A percentile compares a stretch with the other conserved stretches of the same genome.
Evolutionary conservation across 2,888 invertebrate genomes (phyloP).

Genomic region (Acrocyrtus sp.): DNA sequence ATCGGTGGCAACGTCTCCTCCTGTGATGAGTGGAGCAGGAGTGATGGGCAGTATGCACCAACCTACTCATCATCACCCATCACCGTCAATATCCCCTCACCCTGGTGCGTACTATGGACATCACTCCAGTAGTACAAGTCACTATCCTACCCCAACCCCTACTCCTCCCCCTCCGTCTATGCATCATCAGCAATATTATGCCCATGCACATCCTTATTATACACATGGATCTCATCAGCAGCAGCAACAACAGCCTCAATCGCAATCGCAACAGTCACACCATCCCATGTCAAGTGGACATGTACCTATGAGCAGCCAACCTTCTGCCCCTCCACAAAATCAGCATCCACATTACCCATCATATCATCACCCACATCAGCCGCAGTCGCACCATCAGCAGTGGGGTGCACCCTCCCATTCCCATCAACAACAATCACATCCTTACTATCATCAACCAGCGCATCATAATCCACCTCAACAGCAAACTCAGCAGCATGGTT

Average conservation of each 20-base stretch:
- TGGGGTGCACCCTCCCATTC: conserved; percentile 20
- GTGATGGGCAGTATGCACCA: conserved; percentile 24
- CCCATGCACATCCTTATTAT: conserved; percentile 21
- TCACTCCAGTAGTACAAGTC: conserved; percentile 23
- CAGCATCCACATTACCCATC: conserved; percentile 29
- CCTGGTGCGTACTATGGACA: conserved; percentile 27
- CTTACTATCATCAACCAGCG: conserved; percentile 41
- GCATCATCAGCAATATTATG: conserved; percentile 41
- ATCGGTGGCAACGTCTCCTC: conserved; percentile 38
- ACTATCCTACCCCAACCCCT: conserved; percentile 37
- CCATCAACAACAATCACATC: conserved; percentile 45
- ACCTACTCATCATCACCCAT: conserved; percentile 22
- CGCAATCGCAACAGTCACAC: conserved; percentile 25
- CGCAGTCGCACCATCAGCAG: conserved; percentile 36
- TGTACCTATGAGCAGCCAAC: conserved; percentile 17
- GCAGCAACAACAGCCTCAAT: conserved; percentile 26
- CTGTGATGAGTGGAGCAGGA: conserved; percentile 25
- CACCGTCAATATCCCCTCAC: conserved; percentile 45
- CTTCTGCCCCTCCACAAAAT: conserved; percentile 1
- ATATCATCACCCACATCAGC: conserved; percentile 25
- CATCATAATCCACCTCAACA: conserved; percentile 28
- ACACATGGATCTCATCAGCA: conserved; percentile 43
- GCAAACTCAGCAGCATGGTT: conserved; percentile 35
- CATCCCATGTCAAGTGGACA: conserved; percentile 17
- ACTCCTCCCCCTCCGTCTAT: conserved; percentile 33